A percentile compares a stretch with the other conserved stretches of the same genome.
phyloP scores from a whole-genome alignment of 2,888 invertebrate species.

The Drosophila anomalata region DNA sequence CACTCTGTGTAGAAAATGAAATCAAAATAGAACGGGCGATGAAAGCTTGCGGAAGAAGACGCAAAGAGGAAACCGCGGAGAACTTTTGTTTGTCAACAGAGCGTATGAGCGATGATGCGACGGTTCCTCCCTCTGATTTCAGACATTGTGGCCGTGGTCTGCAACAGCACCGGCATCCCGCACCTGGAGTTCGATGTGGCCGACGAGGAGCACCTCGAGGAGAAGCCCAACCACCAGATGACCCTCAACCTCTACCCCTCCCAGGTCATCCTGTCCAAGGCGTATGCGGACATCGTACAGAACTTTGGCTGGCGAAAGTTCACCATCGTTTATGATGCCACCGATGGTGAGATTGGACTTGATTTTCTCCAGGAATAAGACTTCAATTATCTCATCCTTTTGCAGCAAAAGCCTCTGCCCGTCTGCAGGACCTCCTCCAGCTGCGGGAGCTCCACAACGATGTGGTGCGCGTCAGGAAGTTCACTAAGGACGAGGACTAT shows the following conservation, averaged over 20 bases:
- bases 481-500: conserved; percentile 83
- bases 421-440: conserved; percentile 92
- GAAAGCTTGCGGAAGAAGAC: conserved; percentile 7
- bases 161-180: conserved; percentile 87
- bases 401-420: conserved; percentile 86
- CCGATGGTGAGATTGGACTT: conserved; percentile 86
- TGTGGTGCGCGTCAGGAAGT: conserved; percentile 88
- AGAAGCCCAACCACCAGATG: conserved; percentile 85
- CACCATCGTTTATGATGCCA: conserved; percentile 92
- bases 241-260: conserved; percentile 90
- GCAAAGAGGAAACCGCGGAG: conserved; percentile 19
- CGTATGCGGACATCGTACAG: conserved; percentile 89
- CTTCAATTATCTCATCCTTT: background rate
- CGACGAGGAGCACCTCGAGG: conserved; percentile 82
- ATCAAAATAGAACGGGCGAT: conserved; percentile 57
- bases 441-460: conserved; percentile 87
- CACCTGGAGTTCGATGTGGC: conserved; percentile 87
- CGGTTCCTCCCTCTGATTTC: background rate
- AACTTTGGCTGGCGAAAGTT: conserved; percentile 92
- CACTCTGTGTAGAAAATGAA: conserved; percentile 58
- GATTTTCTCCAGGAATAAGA: background rate
- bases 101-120: conserved; percentile 17
- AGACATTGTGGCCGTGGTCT: conserved; percentile 85
- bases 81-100: conserved; percentile 58
- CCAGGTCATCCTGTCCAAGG: conserved; percentile 87